These are phyloP conservation scores for Orthonevra nobilis DNA, from an alignment of 2,888 invertebrate genomes.

Conservation along the genomic window DNA sequence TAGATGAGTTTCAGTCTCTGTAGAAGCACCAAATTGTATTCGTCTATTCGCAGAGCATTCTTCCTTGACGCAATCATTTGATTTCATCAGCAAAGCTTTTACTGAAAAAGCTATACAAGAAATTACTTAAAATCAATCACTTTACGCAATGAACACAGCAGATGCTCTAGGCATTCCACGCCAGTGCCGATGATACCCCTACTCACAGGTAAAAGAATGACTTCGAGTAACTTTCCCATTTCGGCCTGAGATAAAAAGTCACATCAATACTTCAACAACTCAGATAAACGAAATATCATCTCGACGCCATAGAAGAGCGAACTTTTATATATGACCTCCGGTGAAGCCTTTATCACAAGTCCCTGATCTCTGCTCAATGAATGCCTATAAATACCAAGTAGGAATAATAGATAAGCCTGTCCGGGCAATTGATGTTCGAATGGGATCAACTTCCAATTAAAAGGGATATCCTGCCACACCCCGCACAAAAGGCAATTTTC, in stretches of 20 bases:
- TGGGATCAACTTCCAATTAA: slow-evolving; percentile 70
- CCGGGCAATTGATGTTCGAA: slow-evolving; percentile 68
- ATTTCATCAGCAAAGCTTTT: too few species aligned
- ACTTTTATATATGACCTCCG: slow-evolving; percentile 15
- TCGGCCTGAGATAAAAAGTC: slow-evolving; percentile 4
- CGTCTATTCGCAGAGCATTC: too few species aligned
- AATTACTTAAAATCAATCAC: slow-evolving; percentile 4
- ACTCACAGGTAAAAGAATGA: slow-evolving; percentile 10
- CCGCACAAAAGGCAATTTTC: slow-evolving; percentile 62
- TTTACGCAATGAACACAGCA: neutral
- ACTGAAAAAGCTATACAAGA: too few species aligned
- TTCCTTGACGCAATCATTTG: too few species aligned
- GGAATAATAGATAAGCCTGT: slow-evolving; percentile 68
- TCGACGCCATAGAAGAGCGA: slow-evolving; percentile 41
- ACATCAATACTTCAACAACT: slow-evolving; percentile 10
- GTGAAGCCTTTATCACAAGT: slow-evolving; percentile 37
- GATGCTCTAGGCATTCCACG: neutral
- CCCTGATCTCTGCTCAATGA: slow-evolving; percentile 58
- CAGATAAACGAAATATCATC: slow-evolving; percentile 29
- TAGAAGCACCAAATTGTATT: too few species aligned
- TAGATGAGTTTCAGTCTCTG: too few species aligned
- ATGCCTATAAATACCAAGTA: slow-evolving; percentile 54
- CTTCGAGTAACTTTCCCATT: neutral
- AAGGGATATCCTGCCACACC: slow-evolving; percentile 52
- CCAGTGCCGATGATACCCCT: slow-evolving; percentile 1